Evolutionary conservation across 2,888 invertebrate species (phyloP).

Genomic region (Steinernema scapterisci): DNA sequence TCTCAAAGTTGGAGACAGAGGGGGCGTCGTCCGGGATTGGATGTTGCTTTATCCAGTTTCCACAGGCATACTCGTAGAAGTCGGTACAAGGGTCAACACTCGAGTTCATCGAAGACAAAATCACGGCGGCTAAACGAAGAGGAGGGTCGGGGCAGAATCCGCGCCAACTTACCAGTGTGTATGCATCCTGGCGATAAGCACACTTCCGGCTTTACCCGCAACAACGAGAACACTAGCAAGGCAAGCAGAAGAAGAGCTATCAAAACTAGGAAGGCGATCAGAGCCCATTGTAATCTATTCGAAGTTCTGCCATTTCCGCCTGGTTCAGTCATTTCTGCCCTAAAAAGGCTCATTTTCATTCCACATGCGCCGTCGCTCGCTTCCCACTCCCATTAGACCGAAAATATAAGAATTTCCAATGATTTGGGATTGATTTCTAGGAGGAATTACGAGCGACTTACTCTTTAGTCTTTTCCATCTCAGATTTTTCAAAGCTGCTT

Average conservation of each 20-base stretch:
- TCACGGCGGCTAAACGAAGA: slow-evolving; percentile 62
- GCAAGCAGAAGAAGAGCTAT: not conserved
- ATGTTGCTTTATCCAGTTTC: slow-evolving; percentile 65
- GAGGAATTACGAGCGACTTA: not conserved
- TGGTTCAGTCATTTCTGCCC: slow-evolving; percentile 28
- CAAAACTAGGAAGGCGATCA: not conserved
- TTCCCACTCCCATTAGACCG: no score
- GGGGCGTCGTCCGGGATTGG: slow-evolving; percentile 67
- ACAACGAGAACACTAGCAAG: slow-evolving; percentile 34
- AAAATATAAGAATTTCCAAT: no score
- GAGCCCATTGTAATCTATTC: not conserved
- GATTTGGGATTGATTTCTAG: not conserved
- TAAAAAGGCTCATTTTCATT: not conserved
- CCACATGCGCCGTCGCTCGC: no score
- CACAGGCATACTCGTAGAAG: slow-evolving; percentile 67
- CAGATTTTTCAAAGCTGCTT: not conserved
- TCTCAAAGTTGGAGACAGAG: slow-evolving; percentile 67
- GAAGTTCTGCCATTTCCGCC: not conserved
- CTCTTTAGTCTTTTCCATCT: slow-evolving; percentile 16
- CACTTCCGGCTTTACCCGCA: slow-evolving; percentile 44
- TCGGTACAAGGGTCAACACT: slow-evolving; percentile 66
- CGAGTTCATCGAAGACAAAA: slow-evolving; percentile 66
- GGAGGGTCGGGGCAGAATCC: not conserved
- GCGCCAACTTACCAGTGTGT: slow-evolving; percentile 55
- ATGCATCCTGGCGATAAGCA: slow-evolving; percentile 65